Base-by-base conservation (phyloP, 2,888 invertebrate genomes). In the Glaucopsyche alexis region DNA sequence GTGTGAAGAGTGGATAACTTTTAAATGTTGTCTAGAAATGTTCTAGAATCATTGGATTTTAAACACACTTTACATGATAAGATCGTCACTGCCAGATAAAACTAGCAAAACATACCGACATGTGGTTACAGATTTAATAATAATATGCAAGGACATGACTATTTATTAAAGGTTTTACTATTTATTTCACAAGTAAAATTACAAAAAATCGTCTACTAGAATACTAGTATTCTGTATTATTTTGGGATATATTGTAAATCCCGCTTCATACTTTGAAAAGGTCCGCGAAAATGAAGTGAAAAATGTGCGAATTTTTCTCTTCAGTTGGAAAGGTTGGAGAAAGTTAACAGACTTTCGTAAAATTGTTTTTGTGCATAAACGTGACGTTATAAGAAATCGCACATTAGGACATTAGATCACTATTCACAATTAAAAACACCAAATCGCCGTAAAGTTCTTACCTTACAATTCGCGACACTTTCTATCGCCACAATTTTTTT, bases 1-100 rank as follows among this genome's bases (percentile, higher is more conserved):
- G 84, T 76, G 86, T 86, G 6, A 89, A 86, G 81, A 89, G 85
- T 83, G 86, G 84, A 77, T 89, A 79, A 81, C 52, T 11, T 13
- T 16, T 38, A 40, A 13, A n/a, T 50, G 55, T 40, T 38, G 14
- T 38, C 16, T 42, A 11, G 4, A 49, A 29, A 7, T 14, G 14
- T 69, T 38, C 16, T 42, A 11, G 4, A 49, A 29, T 3, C 29
- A 29, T 69, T 13, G 14, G 7, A 7, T 13, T 13, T 29, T 7
- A 13, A 69, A 5, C 13, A 49, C 69, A 69, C 69, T 3, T 49
- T 13, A 49, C 11, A 14, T 69, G n/a, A 67, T 69, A 69, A 29
- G 69, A 4, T 42, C 29, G 29, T 38, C 29, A 60, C 55, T 60
- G 55, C 55, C 29, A 60, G 29, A 60, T 38, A 60, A 60, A 60